A percentile compares a stretch with the other conserved stretches of the same genome.
Conservation (phyloP, 2,113 vertebrate genomes). For the Sus scrofa region DNA sequence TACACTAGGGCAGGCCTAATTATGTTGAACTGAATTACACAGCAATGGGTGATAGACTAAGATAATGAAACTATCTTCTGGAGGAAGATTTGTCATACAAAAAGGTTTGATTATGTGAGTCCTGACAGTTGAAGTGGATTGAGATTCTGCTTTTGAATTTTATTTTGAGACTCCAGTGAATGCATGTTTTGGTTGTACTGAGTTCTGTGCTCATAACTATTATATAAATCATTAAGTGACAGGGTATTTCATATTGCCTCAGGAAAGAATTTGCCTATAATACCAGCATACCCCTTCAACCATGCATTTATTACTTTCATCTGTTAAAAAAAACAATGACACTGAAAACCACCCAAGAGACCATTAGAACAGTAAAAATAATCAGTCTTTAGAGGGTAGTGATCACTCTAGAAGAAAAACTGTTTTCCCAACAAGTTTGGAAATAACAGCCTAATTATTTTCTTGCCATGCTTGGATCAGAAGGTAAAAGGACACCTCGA, state of each 20-base stretch:
- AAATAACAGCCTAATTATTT: conserved; percentile 60
- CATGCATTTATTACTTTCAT: conserved; percentile 53
- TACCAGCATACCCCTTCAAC: background rate
- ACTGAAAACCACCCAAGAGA: conserved; percentile 21
- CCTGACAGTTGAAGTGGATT: background rate
- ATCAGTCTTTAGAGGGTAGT: conserved; percentile 18
- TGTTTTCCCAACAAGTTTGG: conserved; percentile 15
- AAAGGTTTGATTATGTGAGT: background rate
- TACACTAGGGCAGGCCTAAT: background rate
- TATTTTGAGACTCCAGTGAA: background rate
- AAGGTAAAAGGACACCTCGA: conserved; percentile 8
- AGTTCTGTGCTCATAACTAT: background rate
- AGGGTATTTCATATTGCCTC: background rate
- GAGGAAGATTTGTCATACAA: background rate
- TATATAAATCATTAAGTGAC: conserved; percentile 67
- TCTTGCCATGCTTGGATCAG: background rate
- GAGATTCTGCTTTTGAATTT: conserved; percentile 29
- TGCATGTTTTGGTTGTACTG: background rate
- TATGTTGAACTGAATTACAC: background rate
- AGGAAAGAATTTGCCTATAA: background rate
- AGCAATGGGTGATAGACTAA: background rate
- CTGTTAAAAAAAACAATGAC: conserved; percentile 45
- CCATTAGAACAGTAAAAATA: conserved; percentile 20
- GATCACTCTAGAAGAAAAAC: background rate
- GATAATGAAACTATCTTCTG: conserved; percentile 1